Evolutionary conservation across 1,140 invertebrate species (phyloP).

Genomic region (Calephelis nemesis): DNA sequence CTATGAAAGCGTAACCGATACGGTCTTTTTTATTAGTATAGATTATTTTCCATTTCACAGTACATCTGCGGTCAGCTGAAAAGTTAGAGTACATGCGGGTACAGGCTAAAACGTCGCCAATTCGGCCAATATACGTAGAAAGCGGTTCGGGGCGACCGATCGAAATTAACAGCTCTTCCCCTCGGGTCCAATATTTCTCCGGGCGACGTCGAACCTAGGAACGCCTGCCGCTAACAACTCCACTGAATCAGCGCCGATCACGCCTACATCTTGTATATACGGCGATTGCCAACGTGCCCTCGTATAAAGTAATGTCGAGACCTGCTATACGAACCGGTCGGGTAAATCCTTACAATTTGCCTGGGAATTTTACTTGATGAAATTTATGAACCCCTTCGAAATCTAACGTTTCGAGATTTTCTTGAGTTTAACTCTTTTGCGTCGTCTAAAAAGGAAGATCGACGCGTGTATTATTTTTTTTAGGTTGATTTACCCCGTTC

Average conservation of each 20-base stretch:
- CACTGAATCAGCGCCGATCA: constrained; percentile 76
- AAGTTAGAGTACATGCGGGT: constrained; percentile 17
- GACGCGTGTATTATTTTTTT: too few relatives aligned
- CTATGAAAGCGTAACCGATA: too few relatives aligned
- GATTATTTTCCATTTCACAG: neutral
- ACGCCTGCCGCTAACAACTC: constrained; percentile 68
- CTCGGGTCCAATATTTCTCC: constrained; percentile 71
- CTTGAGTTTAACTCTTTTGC: neutral
- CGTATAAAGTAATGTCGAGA: constrained; percentile 54
- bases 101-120: constrained; percentile 46
- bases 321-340: constrained; percentile 10
- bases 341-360: constrained; percentile 39
- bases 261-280: constrained; percentile 75
- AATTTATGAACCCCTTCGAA: constrained; percentile 5
- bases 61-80: neutral
- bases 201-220: constrained; percentile 63
- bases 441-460: too few relatives aligned
- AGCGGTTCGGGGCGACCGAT: constrained; percentile 60
- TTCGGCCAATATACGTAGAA: constrained; percentile 51
- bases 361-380: constrained; percentile 12
- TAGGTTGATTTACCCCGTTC: too few relatives aligned
- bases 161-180: constrained; percentile 70
- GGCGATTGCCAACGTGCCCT: constrained; percentile 66
- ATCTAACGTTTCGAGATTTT: neutral
- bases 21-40: too few relatives aligned